phyloP scores from a whole-genome alignment of 2,113 vertebrate genomes.

The Megaleporinus macrocephalus region DNA sequence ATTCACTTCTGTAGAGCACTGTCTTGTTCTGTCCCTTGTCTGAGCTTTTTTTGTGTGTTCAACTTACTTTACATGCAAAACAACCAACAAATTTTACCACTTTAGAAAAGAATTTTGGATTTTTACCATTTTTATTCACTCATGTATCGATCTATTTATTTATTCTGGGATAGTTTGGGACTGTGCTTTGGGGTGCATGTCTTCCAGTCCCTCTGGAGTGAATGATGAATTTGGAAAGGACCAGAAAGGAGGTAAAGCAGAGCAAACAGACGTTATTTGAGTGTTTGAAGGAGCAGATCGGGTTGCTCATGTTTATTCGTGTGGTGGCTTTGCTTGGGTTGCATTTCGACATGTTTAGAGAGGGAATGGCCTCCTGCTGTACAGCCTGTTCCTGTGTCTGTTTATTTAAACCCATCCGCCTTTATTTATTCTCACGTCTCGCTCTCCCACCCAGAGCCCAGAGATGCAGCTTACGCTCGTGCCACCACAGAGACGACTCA shows the following conservation, averaged over 20 bases:
- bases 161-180: no score
- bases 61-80: no score
- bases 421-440: constrained; percentile 43
- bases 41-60: no score
- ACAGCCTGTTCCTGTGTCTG: constrained; percentile 42
- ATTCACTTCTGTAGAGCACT: no score
- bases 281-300: background rate
- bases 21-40: no score
- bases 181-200: background rate
- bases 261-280: constrained; percentile 13
- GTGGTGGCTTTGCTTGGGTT: constrained; percentile 42
- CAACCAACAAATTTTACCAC: no score
- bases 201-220: background rate
- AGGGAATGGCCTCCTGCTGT: constrained; percentile 28
- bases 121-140: no score
- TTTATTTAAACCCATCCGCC: constrained; percentile 52
- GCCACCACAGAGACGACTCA: background rate
- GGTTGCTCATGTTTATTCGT: constrained; percentile 45
- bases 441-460: constrained; percentile 39
- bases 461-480: constrained; percentile 27
- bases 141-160: no score
- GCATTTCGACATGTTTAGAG: constrained; percentile 51
- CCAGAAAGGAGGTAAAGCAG: constrained; percentile 14
- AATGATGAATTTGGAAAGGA: constrained; percentile 3
- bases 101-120: no score